Base-by-base conservation (phyloP, 2,888 invertebrate species). In the Elegia similella region DNA sequence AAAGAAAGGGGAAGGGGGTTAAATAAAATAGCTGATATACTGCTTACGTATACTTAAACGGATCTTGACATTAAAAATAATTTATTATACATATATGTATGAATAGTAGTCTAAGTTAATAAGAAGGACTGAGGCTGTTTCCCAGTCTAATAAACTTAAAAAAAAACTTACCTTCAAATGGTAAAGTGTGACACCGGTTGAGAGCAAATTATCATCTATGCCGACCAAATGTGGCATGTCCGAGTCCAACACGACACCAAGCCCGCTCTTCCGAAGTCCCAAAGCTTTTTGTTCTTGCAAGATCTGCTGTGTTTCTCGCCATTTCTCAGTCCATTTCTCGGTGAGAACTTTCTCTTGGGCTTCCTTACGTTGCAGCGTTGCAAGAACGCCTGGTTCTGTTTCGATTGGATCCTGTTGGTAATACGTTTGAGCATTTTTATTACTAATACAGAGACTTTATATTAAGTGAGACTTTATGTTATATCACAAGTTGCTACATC, bases 241-340 rank as follows among this genome's bases (percentile, higher is more conserved):
- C 0, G 97, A 97, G 82, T 97, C 97, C 52, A 97, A 86, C 1
- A 97, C 96, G 0, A 98, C 97, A 0, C 98, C 98, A 0, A 96
- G 94, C 0, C 97, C 97, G 46, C 97, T 96, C 86, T 97, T 98
- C 44, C 98, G 91, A 58, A 98, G 86, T 0, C 97, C 98, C 29
- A 97, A 87, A 5, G 97, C 96, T 76, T 96, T 95, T 83, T 98
- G 97, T 76, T 98, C 98, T 76, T 97, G 95, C 38, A 97, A 86
- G 68, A 97, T 97, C 68, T 95, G 95, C 77, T 97, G 97, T 0
- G 97, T 97, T 76, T 96, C 96, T 53, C 96, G 93, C 98, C 98
- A 98, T 79, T 98, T 98, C 78, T 97, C 97, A 10, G 96, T 95
- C 98, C 98, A 98, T 76, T 97, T 96, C 84, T 97, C 97, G 0